Conservation (phyloP, 2,888 invertebrate genomes). For the Erebia palarica region DNA sequence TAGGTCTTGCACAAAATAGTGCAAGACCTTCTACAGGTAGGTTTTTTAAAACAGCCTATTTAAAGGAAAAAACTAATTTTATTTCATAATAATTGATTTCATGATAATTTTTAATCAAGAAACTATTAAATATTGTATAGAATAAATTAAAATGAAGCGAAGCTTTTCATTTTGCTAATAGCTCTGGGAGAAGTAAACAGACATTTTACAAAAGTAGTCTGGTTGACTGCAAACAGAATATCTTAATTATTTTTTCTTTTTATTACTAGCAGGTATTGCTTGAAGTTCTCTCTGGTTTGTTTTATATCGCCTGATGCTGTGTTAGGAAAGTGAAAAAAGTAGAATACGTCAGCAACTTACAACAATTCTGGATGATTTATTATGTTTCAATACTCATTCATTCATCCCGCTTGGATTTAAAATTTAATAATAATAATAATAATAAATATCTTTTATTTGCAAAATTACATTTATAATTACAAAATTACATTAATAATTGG, state of each 20-base stretch:
- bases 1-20: no score
- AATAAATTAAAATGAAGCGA: conserved; percentile 33
- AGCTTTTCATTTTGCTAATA: conserved; percentile 36
- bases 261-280: no score
- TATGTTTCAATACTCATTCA: no score
- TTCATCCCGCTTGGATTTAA: no score
- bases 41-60: conserved; percentile 14
- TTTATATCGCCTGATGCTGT: background rate
- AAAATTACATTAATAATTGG: no score
- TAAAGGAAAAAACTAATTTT: conserved; percentile 27
- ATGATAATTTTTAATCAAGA: conserved; percentile 35
- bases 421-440: no score
- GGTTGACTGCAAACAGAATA: conserved; percentile 1
- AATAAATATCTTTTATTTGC: no score
- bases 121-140: conserved; percentile 30
- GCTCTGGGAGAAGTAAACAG: conserved; percentile 23
- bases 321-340: background rate
- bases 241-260: background rate
- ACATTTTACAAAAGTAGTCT: conserved; percentile 9
- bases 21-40: no score
- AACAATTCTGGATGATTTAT: no score
- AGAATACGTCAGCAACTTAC: no score
- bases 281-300: background rate
- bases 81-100: no score
- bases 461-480: no score